phyloP scores from a whole-genome alignment of 2,113 vertebrate species.

The Dasyornis broadbenti region DNA sequence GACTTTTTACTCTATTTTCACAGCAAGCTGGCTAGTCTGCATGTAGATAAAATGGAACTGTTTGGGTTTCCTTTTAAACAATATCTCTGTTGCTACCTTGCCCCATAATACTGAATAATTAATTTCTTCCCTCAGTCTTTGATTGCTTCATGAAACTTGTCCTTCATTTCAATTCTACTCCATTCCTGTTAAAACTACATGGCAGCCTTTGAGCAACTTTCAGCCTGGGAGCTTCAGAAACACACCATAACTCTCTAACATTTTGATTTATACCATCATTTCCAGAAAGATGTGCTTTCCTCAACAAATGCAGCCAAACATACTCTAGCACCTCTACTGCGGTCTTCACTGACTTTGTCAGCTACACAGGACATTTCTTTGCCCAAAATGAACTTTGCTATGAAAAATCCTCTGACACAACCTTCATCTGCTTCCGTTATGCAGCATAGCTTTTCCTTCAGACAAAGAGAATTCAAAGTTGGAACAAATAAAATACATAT shows the following conservation, averaged over 20 bases:
- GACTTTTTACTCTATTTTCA: constrained; percentile 55
- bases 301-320: background rate
- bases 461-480: background rate
- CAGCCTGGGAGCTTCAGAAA: background rate
- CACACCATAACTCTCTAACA: background rate
- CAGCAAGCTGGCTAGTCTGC: constrained; percentile 21
- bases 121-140: background rate
- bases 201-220: background rate
- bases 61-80: constrained; percentile 5
- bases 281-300: background rate
- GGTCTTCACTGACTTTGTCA: background rate
- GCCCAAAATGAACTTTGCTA: background rate
- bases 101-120: background rate
- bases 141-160: background rate
- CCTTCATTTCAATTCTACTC: background rate
- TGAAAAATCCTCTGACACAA: background rate
- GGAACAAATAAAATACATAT: background rate
- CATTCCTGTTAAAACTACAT: background rate
- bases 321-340: background rate
- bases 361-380: background rate
- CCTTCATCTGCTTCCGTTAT: background rate
- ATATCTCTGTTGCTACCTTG: constrained; percentile 12
- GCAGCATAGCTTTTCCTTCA: background rate
- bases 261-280: background rate
- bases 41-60: constrained; percentile 7